Base-by-base conservation (phyloP, 2,113 vertebrate species). In the Sinosuthora webbiana region DNA sequence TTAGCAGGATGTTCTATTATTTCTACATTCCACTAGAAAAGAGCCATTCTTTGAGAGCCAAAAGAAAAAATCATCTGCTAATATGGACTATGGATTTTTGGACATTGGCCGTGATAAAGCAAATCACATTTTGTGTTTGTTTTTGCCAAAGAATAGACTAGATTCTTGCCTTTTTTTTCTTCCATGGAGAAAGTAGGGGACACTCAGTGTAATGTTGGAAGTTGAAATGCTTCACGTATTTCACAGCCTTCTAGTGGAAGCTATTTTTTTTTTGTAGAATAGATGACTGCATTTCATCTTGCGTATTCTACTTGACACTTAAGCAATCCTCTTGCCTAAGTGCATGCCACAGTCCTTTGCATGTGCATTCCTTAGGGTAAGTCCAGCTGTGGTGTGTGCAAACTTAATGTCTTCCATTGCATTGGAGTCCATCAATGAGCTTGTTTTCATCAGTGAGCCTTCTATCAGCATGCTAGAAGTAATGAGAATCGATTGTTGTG, bases 61-160 rank as follows among this genome's bases (percentile, higher is more conserved):
- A 84, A 83, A 90, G 83, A 49, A 78, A 68, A 62, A 52, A 52
- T 27, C 30, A 30, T 20, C 62, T 42, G 62, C 69, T 74, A 80
- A 76, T 94, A 31, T 75, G 94, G 93, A 95, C 90, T 96, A 84
- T 95, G 93, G 90, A 92, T 92, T 91, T 93, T 94, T 97, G 94
- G 87, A 90, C 91, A 88, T 89, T 90, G 94, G 83, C 62, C 69
- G 15, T 93, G 87, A 53, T 92, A 93, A 91, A 95, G 70, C 55
- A 83, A 56, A 76, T 91, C 63, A n/a, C 79, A 60, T 90, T 94
- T 85, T 85, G 5, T 94, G 77, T 94, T 96, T 95, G 80, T 59
- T 90, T 92, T 90, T 90, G 63, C 47, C 33, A 14, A 84, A 77
- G 65, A 81, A 55, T 73, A 55, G 50, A 82, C 73, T 94, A 59